Evolutionary conservation across 1,140 invertebrate species (phyloP).

Genomic region (Trichoplusia ni): DNA sequence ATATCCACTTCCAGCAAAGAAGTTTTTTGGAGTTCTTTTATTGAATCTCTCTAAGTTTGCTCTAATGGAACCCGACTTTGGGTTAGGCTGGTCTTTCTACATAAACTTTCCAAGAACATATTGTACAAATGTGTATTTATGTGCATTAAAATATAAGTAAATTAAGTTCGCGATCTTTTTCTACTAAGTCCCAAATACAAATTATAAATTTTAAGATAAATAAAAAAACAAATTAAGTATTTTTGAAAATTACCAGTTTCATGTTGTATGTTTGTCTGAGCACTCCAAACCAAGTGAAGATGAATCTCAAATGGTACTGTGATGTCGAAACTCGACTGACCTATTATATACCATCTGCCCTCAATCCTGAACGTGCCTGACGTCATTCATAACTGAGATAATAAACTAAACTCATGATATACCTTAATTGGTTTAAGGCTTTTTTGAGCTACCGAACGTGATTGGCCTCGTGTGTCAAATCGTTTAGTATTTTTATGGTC

Average conservation of each 20-base stretch:
- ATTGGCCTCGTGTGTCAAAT: constrained; percentile 66
- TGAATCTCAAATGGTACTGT: constrained; percentile 64
- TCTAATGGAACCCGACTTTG: too few relatives aligned
- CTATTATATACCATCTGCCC: constrained; percentile 70
- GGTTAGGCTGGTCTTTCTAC: too few relatives aligned
- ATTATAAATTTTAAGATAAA: constrained; percentile 10
- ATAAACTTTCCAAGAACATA: too few relatives aligned
- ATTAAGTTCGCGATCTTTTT: too few relatives aligned
- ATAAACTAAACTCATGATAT: constrained; percentile 12
- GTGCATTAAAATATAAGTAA: too few relatives aligned
- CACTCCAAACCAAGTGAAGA: constrained; percentile 40
- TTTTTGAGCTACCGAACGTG: constrained; percentile 49
- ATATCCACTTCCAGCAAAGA: too few relatives aligned
- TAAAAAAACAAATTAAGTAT: not conserved
- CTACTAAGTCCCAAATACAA: not conserved
- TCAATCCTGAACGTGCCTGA: constrained; percentile 69
- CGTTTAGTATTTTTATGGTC: constrained; percentile 2
- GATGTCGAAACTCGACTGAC: constrained; percentile 47
- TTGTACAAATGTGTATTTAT: too few relatives aligned
- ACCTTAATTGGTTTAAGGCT: constrained; percentile 42
- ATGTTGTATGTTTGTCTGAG: constrained; percentile 44
- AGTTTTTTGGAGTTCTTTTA: too few relatives aligned
- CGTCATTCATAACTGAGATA: constrained; percentile 42
- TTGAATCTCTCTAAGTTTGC: too few relatives aligned
- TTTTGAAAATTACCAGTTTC: constrained; percentile 78